Evolutionary conservation across 2,888 invertebrate genomes (phyloP).

Genomic region (Halocaridina rubra): DNA sequence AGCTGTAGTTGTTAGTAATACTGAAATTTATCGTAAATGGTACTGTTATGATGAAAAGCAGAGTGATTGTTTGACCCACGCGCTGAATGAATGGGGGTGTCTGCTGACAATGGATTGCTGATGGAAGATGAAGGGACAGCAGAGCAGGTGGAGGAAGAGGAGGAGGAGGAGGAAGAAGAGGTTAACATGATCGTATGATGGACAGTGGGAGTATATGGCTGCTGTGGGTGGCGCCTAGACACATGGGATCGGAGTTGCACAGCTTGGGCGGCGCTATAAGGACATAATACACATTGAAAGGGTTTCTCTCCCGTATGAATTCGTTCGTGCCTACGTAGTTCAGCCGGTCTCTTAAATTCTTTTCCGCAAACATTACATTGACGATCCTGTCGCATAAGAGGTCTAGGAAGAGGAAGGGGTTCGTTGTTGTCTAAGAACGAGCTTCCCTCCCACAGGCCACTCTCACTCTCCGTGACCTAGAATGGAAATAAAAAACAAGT

Average conservation of each 20-base stretch:
- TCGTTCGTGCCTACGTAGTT: constrained; percentile 95
- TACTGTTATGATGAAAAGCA: too few relatives aligned
- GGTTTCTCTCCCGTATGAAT: constrained; percentile 99
- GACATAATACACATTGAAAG: constrained; percentile 78
- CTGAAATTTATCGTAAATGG: too few relatives aligned
- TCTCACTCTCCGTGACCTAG: constrained; percentile 43
- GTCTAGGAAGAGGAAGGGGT: background rate
- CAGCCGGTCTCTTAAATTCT: constrained; percentile 94
- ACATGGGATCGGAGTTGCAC: constrained; percentile 52
- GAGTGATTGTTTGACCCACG: too few relatives aligned
- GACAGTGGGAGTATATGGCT: background rate
- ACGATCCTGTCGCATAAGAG: constrained; percentile 34
- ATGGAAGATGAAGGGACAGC: too few relatives aligned
- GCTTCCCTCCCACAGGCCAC: constrained; percentile 38
- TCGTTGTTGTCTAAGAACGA: background rate
- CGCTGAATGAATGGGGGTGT: too few relatives aligned
- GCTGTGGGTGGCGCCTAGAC: constrained; percentile 33
- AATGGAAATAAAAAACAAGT: constrained; percentile 11
- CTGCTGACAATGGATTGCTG: too few relatives aligned
- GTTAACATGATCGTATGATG: too few relatives aligned
- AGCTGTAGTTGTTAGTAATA: too few relatives aligned
- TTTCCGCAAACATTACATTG: constrained; percentile 86
- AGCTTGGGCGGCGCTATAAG: constrained; percentile 53
- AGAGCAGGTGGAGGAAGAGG: background rate
- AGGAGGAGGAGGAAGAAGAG: background rate